Conservation (phyloP, 2,113 vertebrate species). For the Scolopax mira region DNA sequence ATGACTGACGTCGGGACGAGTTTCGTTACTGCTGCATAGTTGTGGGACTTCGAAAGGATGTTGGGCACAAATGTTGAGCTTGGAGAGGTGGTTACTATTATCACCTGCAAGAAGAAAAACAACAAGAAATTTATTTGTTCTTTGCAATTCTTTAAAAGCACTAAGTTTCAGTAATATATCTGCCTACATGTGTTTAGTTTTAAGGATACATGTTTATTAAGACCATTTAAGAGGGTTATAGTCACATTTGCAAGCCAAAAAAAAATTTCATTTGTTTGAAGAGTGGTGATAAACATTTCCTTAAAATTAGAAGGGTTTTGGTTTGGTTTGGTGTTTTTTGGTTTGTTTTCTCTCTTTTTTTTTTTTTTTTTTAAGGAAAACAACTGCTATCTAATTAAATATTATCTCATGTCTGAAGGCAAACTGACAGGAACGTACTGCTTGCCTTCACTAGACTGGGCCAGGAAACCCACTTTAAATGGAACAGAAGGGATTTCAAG, state of each 20-base stretch:
- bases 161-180: not conserved
- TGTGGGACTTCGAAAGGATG: constrained; percentile 99
- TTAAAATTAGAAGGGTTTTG: not conserved
- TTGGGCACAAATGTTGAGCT: constrained; percentile 97
- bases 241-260: not conserved
- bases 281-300: not conserved
- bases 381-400: not conserved
- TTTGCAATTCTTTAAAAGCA: not conserved
- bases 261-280: not conserved
- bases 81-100: constrained; percentile 97
- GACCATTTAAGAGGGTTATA: not conserved
- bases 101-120: constrained; percentile 81
- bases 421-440: not conserved
- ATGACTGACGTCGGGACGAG: constrained; percentile 89
- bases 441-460: not conserved
- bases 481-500: not conserved
- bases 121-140: constrained; percentile 50
- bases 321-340: not conserved
- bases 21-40: constrained; percentile 91
- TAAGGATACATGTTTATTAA: not conserved
- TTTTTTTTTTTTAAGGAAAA: not conserved
- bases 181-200: not conserved
- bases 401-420: not conserved
- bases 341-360: not conserved
- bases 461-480: not conserved